phyloP scores from a whole-genome alignment of 2,888 invertebrate genomes.

The Ptychoptera contaminata region DNA sequence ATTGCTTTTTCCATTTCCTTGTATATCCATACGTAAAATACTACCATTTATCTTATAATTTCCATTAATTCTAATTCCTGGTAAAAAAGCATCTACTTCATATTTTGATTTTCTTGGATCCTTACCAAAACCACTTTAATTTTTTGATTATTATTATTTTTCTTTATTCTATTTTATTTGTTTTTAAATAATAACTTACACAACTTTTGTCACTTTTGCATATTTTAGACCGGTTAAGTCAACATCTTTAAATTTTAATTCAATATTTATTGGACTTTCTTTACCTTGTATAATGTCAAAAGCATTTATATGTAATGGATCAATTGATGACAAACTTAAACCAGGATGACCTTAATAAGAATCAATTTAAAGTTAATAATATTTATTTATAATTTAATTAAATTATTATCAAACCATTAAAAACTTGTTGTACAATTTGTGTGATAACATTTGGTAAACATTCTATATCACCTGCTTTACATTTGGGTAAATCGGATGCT shows the following conservation, averaged over 20 bases:
- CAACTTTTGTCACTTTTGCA: constrained; percentile 11
- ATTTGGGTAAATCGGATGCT: constrained; percentile 10
- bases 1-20: constrained; percentile 17
- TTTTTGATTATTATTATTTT: constrained; percentile 1
- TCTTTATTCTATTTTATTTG: not conserved
- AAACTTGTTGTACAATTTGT: constrained; percentile 1
- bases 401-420: not conserved
- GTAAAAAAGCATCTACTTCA: constrained; percentile 15
- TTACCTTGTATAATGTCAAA: constrained; percentile 19
- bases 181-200: constrained; percentile 15
- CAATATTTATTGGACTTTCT: constrained; percentile 23
- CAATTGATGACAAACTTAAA: constrained; percentile 19
- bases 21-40: constrained; percentile 19
- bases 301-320: constrained; percentile 22
- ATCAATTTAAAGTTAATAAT: not conserved
- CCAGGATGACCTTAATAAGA: constrained; percentile 16
- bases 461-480: constrained; percentile 8
- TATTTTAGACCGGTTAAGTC: constrained; percentile 18
- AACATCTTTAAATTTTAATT: constrained; percentile 20
- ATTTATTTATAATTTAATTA: not conserved
- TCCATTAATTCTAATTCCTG: constrained; percentile 13
- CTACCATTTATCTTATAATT: constrained; percentile 18
- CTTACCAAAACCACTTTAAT: constrained; percentile 17
- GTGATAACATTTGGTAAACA: constrained; percentile 9
- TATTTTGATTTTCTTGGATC: constrained; percentile 11